Conservation (phyloP, 2,888 invertebrate species). For the Onchidella celtica region DNA sequence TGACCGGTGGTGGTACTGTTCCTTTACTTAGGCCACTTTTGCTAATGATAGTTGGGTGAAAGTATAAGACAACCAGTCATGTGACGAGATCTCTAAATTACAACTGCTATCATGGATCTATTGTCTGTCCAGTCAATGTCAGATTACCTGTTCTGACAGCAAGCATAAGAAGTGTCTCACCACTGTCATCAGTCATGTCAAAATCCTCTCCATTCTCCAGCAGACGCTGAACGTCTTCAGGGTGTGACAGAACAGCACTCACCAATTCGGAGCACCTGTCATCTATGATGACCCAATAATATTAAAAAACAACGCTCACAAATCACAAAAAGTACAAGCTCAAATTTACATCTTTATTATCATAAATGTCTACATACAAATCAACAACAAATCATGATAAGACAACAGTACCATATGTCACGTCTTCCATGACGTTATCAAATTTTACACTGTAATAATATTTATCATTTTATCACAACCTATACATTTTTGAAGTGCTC, state of each 20-base stretch:
- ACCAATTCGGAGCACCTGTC: slow-evolving; percentile 15
- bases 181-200: slow-evolving; percentile 52
- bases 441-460: too few relatives aligned
- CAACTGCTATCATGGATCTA: too few relatives aligned
- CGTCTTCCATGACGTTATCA: too few relatives aligned
- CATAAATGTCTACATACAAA: not conserved
- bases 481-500: too few relatives aligned
- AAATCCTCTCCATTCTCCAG: slow-evolving; percentile 25
- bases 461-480: too few relatives aligned
- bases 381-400: not conserved
- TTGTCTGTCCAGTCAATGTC: too few relatives aligned
- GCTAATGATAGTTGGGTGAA: too few relatives aligned
- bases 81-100: too few relatives aligned
- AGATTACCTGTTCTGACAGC: slow-evolving; percentile 42
- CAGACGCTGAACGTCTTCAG: slow-evolving; percentile 17
- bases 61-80: too few relatives aligned
- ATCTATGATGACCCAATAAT: not conserved
- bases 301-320: not conserved
- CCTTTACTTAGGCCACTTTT: too few relatives aligned
- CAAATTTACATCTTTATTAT: not conserved
- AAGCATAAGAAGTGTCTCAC: slow-evolving; percentile 50
- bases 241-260: slow-evolving; percentile 18
- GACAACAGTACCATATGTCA: too few relatives aligned
- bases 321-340: not conserved
- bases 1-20: too few relatives aligned